phyloP scores from a whole-genome alignment of 2,888 invertebrate genomes.

The Drosophila atroscutellata region DNA sequence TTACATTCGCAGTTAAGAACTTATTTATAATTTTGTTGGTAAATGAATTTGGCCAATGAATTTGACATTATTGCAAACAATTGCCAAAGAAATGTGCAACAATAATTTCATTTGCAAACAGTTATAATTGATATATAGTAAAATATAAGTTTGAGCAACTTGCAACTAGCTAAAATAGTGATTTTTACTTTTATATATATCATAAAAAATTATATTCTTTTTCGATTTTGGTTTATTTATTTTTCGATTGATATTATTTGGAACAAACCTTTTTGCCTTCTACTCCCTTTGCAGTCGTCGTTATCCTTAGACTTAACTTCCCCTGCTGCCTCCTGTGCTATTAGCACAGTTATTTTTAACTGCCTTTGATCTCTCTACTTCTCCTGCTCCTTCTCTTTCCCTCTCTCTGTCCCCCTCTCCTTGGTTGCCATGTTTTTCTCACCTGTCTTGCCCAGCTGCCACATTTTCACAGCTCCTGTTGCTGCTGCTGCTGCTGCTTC shows the following conservation, averaged over 20 bases:
- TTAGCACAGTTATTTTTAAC: not conserved
- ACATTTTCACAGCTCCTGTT: slow-evolving; percentile 3
- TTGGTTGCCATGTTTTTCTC: not conserved
- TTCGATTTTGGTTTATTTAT: not conserved
- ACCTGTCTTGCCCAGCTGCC: slow-evolving; percentile 7
- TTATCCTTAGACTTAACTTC: not conserved
- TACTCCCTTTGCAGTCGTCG: not conserved
- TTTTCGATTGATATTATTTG: not conserved
- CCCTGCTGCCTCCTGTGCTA: not conserved
- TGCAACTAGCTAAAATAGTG: no score
- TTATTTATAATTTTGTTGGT: not conserved
- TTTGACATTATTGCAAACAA: not conserved
- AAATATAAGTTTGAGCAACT: no score
- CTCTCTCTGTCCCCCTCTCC: not conserved
- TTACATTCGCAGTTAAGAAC: not conserved
- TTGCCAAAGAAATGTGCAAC: not conserved
- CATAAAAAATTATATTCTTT: not conserved
- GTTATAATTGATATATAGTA: no score
- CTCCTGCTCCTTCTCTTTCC: no score
- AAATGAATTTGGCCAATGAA: not conserved
- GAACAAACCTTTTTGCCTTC: not conserved
- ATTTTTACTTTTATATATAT: no score
- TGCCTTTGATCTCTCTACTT: not conserved
- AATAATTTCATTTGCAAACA: no score
- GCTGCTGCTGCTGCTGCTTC: not conserved